Base-by-base conservation (phyloP, 2,113 vertebrate species). In the Paramisgurnus dabryanus region DNA sequence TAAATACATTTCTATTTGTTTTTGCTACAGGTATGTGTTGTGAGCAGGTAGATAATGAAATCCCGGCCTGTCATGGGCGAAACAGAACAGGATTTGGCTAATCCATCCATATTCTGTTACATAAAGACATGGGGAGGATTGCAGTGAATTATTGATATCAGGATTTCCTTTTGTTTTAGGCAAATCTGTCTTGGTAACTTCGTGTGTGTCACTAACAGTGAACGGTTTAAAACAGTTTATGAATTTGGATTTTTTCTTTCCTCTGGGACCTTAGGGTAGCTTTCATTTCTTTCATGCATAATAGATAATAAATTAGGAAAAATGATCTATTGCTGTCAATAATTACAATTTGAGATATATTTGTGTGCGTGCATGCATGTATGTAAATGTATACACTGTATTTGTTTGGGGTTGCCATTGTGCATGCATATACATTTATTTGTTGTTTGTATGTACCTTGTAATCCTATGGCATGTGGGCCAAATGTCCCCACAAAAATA, bases 81-180 rank as follows among this genome's bases (percentile, higher is more conserved):
- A 69, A 53, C 43, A 63, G 41, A 61, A 22, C 49, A 47, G 43
- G 34, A 49, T 76, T 73, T 77, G 72, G 47, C 22, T 77, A 80
- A 83, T 80, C 78, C 65, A 55, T 41, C 47, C 39, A 61, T 75
- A 60, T 80, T 70, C n/a, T 40, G 39, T 67, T 76, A 64, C 78
- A 80, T 39, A 41, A 65, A 61, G 68, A 39, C 41, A 66, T 61
- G 68, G 57, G 50, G 65, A 65, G 82, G 82, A 83, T 83, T 80
- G 57, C 66, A 2, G 45, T 45, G 66, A 84, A 67, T 71, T 78
- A 77, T 84, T 80, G 66, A 71, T 80, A 76, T 47, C 78, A 57
- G 39, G 39, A 27, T 60, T 65, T 60, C 50, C 67, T 55, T n/a
- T 41, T 57, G 45, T 27, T 58, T 49, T n/a, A 11, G 4, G 47